Base-by-base conservation (phyloP, 92 coral and sea anemone genomes). In the Pocillopora meandrina region DNA sequence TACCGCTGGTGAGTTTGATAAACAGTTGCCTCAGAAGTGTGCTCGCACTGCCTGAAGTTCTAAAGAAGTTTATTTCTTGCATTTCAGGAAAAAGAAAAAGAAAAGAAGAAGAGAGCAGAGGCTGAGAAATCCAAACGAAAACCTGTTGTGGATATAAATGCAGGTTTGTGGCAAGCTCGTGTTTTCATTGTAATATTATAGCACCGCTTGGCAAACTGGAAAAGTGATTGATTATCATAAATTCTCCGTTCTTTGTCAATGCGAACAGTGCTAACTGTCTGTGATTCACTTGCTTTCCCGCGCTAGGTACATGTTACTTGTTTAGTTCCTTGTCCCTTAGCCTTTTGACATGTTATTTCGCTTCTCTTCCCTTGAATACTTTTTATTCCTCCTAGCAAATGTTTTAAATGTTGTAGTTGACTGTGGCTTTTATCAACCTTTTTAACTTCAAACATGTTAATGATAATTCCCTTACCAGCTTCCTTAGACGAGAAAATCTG, bases 31-130 rank as follows among this genome's bases (percentile, higher is more conserved):
- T 7, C 5, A 42, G 8, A 7, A 42, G 52, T 42, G 52, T 42
- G 52, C 8, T 42, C 52, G 52, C 52, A 42, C 52, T 42, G 52
- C 8, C 52, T 42, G 52, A 42, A 42, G 52, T 3, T 26, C 52
- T 42, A 42, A 42, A 42, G 5, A 62, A 19, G 13, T 8, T 2
- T 33, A 26, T 64, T 12, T n/a, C 26, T 72, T 56, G 19, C 34
- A 15, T 72, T 78, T 71, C 74, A 95, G 98, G 98, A 94, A 47
- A 92, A 94, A 78, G 98, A 96, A 52, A 92, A 94, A 75, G 98
- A 96, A 61, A 90, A 96, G 52, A 96, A 96, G 93, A 94, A 91
- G 92, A 92, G 92, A 76, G 89, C 87, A 90, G 98, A 96, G 52
- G 79, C 89, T 12, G 98, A 96, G 57, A 94, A 93, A 80, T 83